A percentile compares a stretch with the other conserved stretches of the same genome.
These are phyloP conservation scores for Lithosia quadra DNA, from an alignment of 2,888 invertebrate species.

Conservation along the genomic window DNA sequence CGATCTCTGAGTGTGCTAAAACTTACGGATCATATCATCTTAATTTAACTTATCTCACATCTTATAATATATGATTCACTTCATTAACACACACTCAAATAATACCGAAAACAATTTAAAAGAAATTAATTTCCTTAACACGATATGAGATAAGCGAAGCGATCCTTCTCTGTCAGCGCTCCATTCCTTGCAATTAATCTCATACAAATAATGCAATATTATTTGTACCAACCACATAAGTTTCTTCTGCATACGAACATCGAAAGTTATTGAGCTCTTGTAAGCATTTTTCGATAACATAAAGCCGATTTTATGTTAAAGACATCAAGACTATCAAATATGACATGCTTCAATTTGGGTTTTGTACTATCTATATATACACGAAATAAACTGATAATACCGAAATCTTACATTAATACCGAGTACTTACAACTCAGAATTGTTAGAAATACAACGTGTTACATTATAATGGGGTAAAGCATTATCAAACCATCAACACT, in stretches of 20 bases:
- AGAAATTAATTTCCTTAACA: neutral
- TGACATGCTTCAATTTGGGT: neutral
- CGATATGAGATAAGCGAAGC: neutral
- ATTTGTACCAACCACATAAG: conserved; percentile 2
- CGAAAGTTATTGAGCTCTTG: conserved; percentile 18
- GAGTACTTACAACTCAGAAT: too few relatives aligned
- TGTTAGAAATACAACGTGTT: too few relatives aligned
- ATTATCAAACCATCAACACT: too few relatives aligned
- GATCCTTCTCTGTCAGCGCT: neutral
- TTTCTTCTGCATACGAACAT: conserved; percentile 23
- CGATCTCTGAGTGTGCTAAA: neutral
- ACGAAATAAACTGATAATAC: neutral
- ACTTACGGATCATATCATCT: neutral
- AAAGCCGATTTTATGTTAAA: neutral
- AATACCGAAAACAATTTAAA: conserved; percentile 2
- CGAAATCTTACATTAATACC: neutral
- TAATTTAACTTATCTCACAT: conserved; percentile 8
- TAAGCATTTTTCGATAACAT: neutral
- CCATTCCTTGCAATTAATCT: conserved; percentile 5
- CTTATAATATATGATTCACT: neutral
- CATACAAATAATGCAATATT: conserved; percentile 6
- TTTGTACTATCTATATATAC: too few relatives aligned
- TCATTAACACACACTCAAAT: conserved; percentile 1
- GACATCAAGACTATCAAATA: conserved; percentile 7
- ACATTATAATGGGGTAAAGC: neutral